Evolutionary conservation across 2,797 vertebrate species (phyloP), one percentile per base, ranked within the genome.

Genomic region (Serranus cabrilla): DNA sequence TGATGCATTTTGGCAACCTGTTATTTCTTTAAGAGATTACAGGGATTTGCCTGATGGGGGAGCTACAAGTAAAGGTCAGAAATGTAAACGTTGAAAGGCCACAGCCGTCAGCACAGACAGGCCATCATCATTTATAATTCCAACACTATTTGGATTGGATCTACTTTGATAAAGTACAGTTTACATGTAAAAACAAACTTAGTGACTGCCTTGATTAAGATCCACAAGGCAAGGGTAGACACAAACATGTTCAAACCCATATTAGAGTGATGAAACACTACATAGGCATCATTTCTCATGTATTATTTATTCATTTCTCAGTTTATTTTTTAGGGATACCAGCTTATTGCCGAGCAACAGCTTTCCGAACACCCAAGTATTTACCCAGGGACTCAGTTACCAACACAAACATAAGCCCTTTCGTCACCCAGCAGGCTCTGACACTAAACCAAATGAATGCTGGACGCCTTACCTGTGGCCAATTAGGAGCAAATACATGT

Each of bases 61-160:
- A 57, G 58, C 43, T 83, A 27, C 5, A 71, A 76, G 51, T 62
- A 86, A 90, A 89, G 84, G 86, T 82, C 87, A 84, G 27, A 43
- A 42, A 43, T 57, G 60, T 10, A 60, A 46, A 57, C 31, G 46
- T 47, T 42, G 4, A 25, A 64, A 80, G 58, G 67, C 47, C 67
- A 76, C 43, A 60, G 31, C 46, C 10, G 34, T 34, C 34, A 34
- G 34, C 34, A 34, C 34, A 6, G 34, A 34, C 34, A 6, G 5
- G 34, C 34, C 34, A 34, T 34, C 34, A 34, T 34, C 5, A 34
- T 7, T 7, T 34, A 34, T 34, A 34, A 34, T 34, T 34, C 5
- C 34, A 34, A 34, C 34, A 34, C 34, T 34, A 6, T 34, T 8
- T 34, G 34, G 34, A 8, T 34, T 6, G 34, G 34, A 34, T 34